phyloP scores from a whole-genome alignment of 2,113 vertebrate species.

The Anhinga rufa region DNA sequence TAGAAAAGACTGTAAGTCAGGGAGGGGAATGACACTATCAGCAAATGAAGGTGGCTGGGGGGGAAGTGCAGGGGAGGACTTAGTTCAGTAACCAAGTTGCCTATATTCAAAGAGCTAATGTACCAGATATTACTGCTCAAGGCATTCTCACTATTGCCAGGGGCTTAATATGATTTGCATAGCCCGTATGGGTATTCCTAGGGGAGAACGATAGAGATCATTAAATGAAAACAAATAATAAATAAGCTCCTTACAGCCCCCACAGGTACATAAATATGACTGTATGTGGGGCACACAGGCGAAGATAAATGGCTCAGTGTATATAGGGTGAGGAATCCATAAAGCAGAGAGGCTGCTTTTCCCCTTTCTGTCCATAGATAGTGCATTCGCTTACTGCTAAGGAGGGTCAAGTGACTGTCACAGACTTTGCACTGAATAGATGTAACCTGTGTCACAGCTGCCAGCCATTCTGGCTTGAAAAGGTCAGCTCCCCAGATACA shows the following conservation, averaged over 20 bases:
- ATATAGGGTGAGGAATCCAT: not conserved
- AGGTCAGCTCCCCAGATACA: constrained; percentile 42
- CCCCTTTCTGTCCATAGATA: not conserved
- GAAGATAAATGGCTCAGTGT: not conserved
- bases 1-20: not conserved
- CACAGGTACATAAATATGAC: constrained; percentile 13
- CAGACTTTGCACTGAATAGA: not conserved
- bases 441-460: constrained; percentile 31
- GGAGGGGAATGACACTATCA: not conserved
- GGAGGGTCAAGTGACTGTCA: constrained; percentile 51
- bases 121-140: not conserved
- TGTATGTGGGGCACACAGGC: not conserved
- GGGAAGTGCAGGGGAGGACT: not conserved
- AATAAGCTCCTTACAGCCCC: constrained; percentile 52
- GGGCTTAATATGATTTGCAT: constrained; percentile 51
- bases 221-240: constrained; percentile 69
- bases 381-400: not conserved
- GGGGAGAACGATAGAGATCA: constrained; percentile 67
- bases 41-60: not conserved
- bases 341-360: not conserved
- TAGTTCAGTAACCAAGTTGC: not conserved
- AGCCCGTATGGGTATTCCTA: constrained; percentile 3
- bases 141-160: constrained; percentile 18
- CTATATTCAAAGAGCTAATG: not conserved
- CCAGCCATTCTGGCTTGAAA: not conserved